Conservation (phyloP, 2,888 invertebrate species). For the Oscheius sp. region DNA sequence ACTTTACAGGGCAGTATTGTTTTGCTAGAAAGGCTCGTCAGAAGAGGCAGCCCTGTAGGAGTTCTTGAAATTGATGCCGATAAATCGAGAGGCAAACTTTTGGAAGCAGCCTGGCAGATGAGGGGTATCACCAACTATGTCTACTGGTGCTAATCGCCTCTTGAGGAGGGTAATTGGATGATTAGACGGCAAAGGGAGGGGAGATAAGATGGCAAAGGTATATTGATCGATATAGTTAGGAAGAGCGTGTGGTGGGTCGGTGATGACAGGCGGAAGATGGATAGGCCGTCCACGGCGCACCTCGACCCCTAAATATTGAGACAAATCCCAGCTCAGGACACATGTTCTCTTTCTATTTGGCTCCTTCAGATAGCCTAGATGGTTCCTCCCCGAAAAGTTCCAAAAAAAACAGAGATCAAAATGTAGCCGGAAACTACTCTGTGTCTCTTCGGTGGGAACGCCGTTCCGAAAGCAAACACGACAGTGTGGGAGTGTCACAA, state of each 20-base stretch:
- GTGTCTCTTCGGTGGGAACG: background rate
- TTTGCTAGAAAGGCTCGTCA: constrained; percentile 10
- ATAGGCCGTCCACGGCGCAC: constrained; percentile 32
- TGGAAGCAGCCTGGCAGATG: constrained; percentile 5
- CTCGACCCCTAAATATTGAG: constrained; percentile 37
- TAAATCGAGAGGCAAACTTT: constrained; percentile 32
- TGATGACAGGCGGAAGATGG: constrained; percentile 36
- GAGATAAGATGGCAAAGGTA: constrained; percentile 29
- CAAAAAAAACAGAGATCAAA: background rate
- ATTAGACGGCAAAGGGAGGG: background rate
- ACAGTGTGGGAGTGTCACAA: background rate
- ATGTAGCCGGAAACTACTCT: background rate
- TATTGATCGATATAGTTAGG: constrained; percentile 38
- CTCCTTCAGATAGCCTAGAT: background rate
- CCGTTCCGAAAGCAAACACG: background rate
- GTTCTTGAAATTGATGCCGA: constrained; percentile 35
- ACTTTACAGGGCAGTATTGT: constrained; percentile 8
- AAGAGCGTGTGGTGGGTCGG: constrained; percentile 33
- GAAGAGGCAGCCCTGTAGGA: constrained; percentile 27
- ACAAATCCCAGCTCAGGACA: constrained; percentile 31
- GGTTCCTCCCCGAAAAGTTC: too few species aligned
- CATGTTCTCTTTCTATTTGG: constrained; percentile 13
- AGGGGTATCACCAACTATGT: background rate
- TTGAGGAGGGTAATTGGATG: constrained; percentile 14
- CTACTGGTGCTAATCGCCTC: background rate